Evolutionary conservation across 2,797 vertebrate genomes (phyloP).

Genomic region (Silurus lanzhouensis): DNA sequence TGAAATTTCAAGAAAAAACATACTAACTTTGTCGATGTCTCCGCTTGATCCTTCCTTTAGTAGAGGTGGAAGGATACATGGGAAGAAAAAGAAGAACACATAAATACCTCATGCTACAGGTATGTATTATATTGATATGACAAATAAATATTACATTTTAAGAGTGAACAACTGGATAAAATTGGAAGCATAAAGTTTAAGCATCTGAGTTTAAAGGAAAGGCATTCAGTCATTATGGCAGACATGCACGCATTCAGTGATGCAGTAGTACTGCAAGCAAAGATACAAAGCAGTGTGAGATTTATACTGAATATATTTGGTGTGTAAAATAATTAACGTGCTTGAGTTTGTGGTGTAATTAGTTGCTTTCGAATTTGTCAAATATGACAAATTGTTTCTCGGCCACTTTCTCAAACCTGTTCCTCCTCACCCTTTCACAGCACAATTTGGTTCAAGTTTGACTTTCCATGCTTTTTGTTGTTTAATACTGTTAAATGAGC

Average conservation of each 20-base stretch:
- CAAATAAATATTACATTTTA: neutral
- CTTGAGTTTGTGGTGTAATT: neutral
- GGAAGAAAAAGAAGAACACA: conserved; percentile 64
- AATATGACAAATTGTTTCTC: too few relatives aligned
- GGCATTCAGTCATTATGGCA: conserved; percentile 1
- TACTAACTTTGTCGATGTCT: conserved; percentile 84
- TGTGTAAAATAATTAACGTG: neutral
- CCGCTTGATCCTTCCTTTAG: conserved; percentile 88
- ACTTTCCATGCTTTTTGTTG: too few relatives aligned
- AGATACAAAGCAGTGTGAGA: conserved; percentile 19
- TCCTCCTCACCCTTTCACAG: too few relatives aligned
- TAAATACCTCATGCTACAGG: neutral
- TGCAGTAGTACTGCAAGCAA: conserved; percentile 24
- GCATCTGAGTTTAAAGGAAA: neutral
- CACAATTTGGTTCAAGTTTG: too few relatives aligned
- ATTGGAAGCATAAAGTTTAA: neutral
- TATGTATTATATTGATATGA: neutral
- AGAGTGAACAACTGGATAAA: neutral
- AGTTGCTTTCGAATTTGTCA: neutral
- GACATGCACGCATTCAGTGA: conserved; percentile 30
- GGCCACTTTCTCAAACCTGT: too few relatives aligned
- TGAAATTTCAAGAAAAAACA: neutral
- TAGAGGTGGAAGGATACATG: conserved; percentile 63
- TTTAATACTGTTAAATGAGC: too few relatives aligned
- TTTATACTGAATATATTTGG: neutral